These are phyloP conservation scores for Entomyzon cyanotis DNA, from an alignment of 2,113 vertebrate species.

Conservation along the genomic window DNA sequence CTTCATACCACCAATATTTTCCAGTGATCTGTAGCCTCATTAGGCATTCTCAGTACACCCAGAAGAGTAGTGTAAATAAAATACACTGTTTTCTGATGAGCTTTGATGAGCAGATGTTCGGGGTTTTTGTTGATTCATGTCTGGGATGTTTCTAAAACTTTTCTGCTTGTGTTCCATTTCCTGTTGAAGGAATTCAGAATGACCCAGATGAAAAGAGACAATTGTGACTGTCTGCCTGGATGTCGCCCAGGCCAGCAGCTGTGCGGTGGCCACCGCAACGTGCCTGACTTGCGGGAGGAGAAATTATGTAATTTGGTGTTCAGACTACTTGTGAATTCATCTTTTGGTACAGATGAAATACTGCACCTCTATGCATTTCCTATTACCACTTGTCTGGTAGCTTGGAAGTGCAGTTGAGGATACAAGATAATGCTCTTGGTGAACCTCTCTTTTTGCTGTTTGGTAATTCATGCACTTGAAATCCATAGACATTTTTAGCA, in stretches of 20 bases:
- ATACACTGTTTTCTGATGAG: conserved; percentile 68
- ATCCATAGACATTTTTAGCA: background rate
- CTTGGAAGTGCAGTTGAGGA: background rate
- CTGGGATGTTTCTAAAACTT: conserved; percentile 73
- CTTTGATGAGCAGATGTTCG: conserved; percentile 78
- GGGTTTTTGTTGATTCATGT: conserved; percentile 73
- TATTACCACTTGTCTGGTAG: background rate
- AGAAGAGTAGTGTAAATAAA: conserved; percentile 67
- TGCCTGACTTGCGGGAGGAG: conserved; percentile 40
- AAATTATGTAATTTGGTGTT: conserved; percentile 64
- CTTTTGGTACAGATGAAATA: background rate
- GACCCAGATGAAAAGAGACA: conserved; percentile 75
- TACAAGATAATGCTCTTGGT: background rate
- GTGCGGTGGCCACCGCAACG: conserved; percentile 62
- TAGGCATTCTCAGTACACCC: conserved; percentile 48
- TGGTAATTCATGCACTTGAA: background rate
- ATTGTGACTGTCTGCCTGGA: conserved; percentile 76
- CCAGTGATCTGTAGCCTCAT: conserved; percentile 25
- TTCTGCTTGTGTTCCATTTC: conserved; percentile 71
- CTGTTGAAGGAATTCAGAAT: conserved; percentile 78
- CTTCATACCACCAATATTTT: background rate
- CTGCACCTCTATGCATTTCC: conserved; percentile 30
- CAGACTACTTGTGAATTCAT: conserved; percentile 49
- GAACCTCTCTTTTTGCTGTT: background rate
- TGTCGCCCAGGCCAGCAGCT: conserved; percentile 77